Evolutionary conservation across 2,888 invertebrate genomes (phyloP).

Genomic region (Euplagia quadripunctaria): DNA sequence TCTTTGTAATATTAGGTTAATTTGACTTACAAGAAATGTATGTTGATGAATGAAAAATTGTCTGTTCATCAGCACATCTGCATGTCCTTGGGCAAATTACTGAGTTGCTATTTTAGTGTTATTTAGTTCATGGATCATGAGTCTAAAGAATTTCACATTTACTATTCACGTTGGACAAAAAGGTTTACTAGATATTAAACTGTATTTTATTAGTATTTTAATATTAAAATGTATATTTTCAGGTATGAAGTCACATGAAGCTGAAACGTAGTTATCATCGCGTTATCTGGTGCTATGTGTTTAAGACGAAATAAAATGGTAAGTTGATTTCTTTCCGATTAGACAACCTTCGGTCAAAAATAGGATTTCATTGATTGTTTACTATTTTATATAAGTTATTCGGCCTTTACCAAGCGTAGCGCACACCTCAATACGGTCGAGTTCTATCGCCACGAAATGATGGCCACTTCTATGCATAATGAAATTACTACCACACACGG

Average conservation of each 20-base stretch:
- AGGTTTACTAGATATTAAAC: not conserved
- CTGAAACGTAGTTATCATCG: not conserved
- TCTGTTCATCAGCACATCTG: not conserved
- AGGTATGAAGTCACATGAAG: conserved; percentile 5
- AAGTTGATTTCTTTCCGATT: not conserved
- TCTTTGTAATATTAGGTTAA: not conserved
- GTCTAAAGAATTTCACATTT: not conserved
- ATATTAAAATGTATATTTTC: not conserved
- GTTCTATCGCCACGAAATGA: not conserved
- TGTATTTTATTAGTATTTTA: not conserved
- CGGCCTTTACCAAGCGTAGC: no score
- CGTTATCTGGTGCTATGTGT: not conserved
- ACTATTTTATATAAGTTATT: not conserved
- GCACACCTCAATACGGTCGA: no score
- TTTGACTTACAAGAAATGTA: not conserved
- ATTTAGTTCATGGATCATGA: not conserved
- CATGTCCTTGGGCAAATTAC: not conserved
- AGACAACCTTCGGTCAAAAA: no score
- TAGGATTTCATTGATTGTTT: not conserved
- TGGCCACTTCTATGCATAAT: not conserved
- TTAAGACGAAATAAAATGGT: not conserved
- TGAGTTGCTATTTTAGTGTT: not conserved
- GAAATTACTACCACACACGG: not conserved
- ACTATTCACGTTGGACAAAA: not conserved
- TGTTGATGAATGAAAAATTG: not conserved